phyloP scores from a whole-genome alignment of 1,140 invertebrate species.

The Papilio aristodemus region DNA sequence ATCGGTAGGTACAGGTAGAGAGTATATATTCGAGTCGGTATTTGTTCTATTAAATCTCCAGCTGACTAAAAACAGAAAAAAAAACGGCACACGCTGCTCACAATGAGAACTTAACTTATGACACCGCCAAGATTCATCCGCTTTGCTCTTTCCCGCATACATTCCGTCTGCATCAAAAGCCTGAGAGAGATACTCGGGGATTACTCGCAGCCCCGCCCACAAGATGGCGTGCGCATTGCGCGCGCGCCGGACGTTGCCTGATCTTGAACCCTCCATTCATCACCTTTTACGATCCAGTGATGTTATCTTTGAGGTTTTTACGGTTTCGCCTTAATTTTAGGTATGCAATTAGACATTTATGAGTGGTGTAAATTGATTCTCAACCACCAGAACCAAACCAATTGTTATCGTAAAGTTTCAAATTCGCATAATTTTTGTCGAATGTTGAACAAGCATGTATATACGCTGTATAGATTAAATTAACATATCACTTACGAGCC shows the following conservation, averaged over 20 bases:
- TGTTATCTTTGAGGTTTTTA: constrained; percentile 75
- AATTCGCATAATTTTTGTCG: not conserved
- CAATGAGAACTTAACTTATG: constrained; percentile 13
- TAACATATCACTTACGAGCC: not conserved
- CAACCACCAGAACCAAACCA: constrained; percentile 40
- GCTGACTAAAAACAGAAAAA: constrained; percentile 26
- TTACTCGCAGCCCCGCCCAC: constrained; percentile 59
- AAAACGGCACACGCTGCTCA: constrained; percentile 1
- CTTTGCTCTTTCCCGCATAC: constrained; percentile 51
- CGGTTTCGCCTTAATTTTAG: constrained; percentile 71
- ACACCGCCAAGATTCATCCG: constrained; percentile 15
- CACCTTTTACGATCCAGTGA: constrained; percentile 68
- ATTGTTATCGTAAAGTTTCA: constrained; percentile 14
- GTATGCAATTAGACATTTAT: constrained; percentile 66
- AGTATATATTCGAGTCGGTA: not conserved
- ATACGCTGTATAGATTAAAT: not conserved
- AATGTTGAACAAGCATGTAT: not conserved
- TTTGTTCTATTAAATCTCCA: constrained; percentile 16
- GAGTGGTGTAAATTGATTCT: constrained; percentile 56
- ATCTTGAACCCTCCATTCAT: constrained; percentile 76
- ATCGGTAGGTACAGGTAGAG: too few relatives aligned
- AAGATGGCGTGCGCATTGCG: constrained; percentile 65
- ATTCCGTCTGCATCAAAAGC: constrained; percentile 39
- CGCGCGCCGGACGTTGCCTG: constrained; percentile 56
- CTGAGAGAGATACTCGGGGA: constrained; percentile 47